phyloP scores from a whole-genome alignment of 2,113 vertebrate species.

The Cebus imitator region DNA sequence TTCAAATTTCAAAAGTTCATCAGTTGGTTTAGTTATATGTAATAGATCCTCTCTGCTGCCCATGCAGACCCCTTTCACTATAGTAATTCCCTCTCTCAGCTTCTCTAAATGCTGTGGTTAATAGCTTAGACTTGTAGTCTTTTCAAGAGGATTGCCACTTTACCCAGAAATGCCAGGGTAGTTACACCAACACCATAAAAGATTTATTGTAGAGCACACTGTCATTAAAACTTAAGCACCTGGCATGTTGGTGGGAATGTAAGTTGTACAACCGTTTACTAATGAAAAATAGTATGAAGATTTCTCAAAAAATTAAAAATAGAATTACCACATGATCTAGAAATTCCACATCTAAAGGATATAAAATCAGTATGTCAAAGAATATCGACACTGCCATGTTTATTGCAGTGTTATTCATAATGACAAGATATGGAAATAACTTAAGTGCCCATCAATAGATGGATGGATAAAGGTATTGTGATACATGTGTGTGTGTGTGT shows the following conservation, averaged over 20 bases:
- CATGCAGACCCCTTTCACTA: too few species aligned
- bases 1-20: background rate
- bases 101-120: background rate
- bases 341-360: background rate
- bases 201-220: background rate
- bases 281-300: background rate
- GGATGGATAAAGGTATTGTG: background rate
- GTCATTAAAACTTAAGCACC: background rate
- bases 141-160: background rate
- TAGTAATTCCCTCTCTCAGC: background rate
- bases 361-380: background rate
- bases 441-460: background rate
- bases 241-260: background rate
- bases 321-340: background rate
- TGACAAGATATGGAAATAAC: background rate
- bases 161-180: background rate
- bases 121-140: background rate
- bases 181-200: background rate
- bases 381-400: background rate
- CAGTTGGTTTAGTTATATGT: background rate
- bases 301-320: background rate
- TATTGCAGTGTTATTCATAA: background rate
- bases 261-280: background rate
- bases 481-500: too few species aligned
- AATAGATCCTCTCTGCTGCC: background rate